Base-by-base conservation (phyloP, 2,113 vertebrate genomes). In the Dasyprocta punctata region DNA sequence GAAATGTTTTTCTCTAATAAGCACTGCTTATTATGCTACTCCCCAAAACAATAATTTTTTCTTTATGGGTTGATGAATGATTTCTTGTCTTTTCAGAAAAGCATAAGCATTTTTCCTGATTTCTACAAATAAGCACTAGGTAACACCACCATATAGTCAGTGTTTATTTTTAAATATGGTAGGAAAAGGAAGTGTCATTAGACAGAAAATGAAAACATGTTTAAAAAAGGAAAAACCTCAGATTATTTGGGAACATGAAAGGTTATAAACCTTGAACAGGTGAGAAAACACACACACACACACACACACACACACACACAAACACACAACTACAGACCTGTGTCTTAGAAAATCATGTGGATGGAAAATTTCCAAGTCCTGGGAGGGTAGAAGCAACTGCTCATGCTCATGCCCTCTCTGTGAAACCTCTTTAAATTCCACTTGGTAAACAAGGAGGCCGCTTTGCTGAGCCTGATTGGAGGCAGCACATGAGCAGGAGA, bases 111-210 rank as follows among this genome's bases (percentile, higher is more conserved):
- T 65, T 13, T 52, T 6, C 7, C 33, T 22, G 3, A 56, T 47
- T 71, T 30, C 17, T 73, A 13, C 2, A 75, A 12, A 49, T 2
- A 83, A 5, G 30, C 30, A 36, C 47, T 30, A 12, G 3, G 36
- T 61, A 73, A 2, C 4, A 38, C 49, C 47, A 13, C 5, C 41
- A 3, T 7, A 4, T 3, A n/a, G 2, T 30, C 3, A 38, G 3
- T 30, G 17, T 22, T 82, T 19, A 10, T 36, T 81, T 24, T 24
- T 83, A 26, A 86, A 56, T 5, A 41, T 69, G 52, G 26, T 82
- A 28, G 38, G 1, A 30, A 54, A 19, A 38, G 7, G 33, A 83
- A n/a, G 16, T 16, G 33, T 77, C 60, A 88, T 69, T 17, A 77
- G 85, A 36, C 54, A 56, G 61, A 69, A 60, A 65, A 19, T 0